Conservation (phyloP, 37 sponge, comb jelly and placozoan species). For the Geodia barretti region DNA sequence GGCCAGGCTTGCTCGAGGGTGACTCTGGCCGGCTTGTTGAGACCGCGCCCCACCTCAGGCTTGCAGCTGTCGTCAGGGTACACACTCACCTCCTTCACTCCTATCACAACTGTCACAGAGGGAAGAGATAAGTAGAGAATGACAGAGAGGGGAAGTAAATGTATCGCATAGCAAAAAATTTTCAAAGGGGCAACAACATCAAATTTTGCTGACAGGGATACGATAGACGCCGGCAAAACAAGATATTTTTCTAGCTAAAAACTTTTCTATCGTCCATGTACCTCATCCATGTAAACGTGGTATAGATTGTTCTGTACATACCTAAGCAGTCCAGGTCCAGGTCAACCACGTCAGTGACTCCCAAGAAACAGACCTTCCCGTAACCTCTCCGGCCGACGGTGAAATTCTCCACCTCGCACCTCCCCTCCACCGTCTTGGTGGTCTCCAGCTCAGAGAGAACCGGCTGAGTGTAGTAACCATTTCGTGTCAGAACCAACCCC, state of each 20-base stretch:
- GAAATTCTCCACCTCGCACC: conserved; percentile 59
- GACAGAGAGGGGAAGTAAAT: not conserved
- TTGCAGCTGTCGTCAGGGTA: conserved; percentile 83
- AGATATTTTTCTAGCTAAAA: no score
- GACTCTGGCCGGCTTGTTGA: conserved; percentile 86
- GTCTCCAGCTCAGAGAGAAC: conserved; percentile 61
- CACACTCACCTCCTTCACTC: conserved; percentile 80
- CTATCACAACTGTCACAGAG: conserved; percentile 59
- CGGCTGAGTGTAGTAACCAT: conserved; percentile 76
- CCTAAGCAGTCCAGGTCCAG: conserved; percentile 86
- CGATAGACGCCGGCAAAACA: no score
- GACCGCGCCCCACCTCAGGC: conserved; percentile 71
- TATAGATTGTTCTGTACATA: conserved; percentile 39
- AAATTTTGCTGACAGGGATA: no score
- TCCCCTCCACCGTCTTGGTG: not conserved
- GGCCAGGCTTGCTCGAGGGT: conserved; percentile 81
- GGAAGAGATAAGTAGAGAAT: not conserved
- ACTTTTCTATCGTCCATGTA: not conserved
- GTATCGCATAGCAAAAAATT: not conserved
- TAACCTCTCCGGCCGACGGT: conserved; percentile 66
- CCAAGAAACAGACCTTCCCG: conserved; percentile 75
- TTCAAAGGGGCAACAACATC: no score
- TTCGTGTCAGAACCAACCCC: conserved; percentile 10
- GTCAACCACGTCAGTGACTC: conserved; percentile 70
- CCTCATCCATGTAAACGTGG: no score